Conservation (phyloP, 2,113 vertebrate species). For the Labrus mixtus region DNA sequence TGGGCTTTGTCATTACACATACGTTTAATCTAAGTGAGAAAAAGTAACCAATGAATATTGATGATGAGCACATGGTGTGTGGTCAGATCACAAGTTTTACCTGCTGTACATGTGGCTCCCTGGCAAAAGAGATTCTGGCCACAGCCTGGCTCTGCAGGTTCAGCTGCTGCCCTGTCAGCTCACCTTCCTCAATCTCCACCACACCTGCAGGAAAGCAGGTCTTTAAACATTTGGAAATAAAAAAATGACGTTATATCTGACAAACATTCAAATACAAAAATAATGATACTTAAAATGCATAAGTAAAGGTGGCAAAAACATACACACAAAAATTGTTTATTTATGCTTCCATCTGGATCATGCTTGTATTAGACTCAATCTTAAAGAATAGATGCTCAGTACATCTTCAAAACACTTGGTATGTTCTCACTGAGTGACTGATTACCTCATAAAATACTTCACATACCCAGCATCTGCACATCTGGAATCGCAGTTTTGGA, state of each 20-base stretch:
- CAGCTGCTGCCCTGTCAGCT: conserved; percentile 89
- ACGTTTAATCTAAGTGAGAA: too few species aligned
- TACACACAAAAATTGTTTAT: background rate
- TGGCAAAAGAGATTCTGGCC: conserved; percentile 93
- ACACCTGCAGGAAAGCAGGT: conserved; percentile 83
- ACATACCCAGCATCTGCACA: background rate
- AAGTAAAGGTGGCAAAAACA: background rate
- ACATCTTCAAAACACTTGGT: background rate
- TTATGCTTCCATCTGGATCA: background rate
- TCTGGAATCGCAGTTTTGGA: background rate
- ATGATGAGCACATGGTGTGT: background rate
- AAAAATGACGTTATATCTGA: too few species aligned
- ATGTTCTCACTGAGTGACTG: too few species aligned
- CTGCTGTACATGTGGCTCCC: conserved; percentile 92
- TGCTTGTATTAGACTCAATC: background rate
- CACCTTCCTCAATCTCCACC: conserved; percentile 96
- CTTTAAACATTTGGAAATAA: background rate
- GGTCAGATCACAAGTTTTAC: conserved; percentile 69
- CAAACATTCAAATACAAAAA: background rate
- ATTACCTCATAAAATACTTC: background rate
- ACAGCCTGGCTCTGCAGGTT: conserved; percentile 88
- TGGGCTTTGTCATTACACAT: too few species aligned
- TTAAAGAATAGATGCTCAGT: background rate
- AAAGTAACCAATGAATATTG: background rate
- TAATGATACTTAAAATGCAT: background rate